A percentile compares a stretch with the other conserved stretches of the same genome.
These are phyloP conservation scores for Dysmachus trigonus DNA, from an alignment of 2,888 invertebrate genomes.

Conservation along the genomic window DNA sequence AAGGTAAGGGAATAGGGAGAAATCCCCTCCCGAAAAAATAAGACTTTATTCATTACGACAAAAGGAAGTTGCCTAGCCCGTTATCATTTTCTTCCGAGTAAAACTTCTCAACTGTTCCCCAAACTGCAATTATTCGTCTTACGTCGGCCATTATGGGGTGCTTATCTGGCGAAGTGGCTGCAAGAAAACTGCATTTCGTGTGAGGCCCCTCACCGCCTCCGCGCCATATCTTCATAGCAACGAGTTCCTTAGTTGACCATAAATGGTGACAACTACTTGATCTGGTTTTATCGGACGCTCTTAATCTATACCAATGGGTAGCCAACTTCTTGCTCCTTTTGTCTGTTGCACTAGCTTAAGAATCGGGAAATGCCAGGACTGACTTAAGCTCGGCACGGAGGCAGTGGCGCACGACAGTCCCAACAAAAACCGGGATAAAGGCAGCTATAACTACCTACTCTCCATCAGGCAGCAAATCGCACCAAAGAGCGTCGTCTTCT, in stretches of 20 bases:
- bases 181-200: not conserved
- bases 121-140: slow-evolving; percentile 16
- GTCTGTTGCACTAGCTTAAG: not conserved
- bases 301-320: slow-evolving; percentile 15
- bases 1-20: not conserved
- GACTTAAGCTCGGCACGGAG: not conserved
- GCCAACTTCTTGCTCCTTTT: not conserved
- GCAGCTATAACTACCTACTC: not conserved
- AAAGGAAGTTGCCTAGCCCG: not conserved
- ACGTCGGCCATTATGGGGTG: not conserved
- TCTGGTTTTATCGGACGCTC: slow-evolving; percentile 12
- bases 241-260: slow-evolving; percentile 20
- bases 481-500: not conserved
- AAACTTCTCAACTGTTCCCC: not conserved
- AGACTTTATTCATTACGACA: not conserved
- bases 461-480: not conserved
- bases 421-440: not conserved
- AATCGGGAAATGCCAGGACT: not conserved
- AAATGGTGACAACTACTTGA: slow-evolving; percentile 27
- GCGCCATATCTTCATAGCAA: not conserved
- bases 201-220: not conserved
- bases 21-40: not conserved
- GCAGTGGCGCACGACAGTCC: not conserved
- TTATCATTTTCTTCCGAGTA: not conserved
- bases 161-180: slow-evolving; percentile 3